Base-by-base conservation (phyloP, 2,797 vertebrate species). In the Hoplostethus mediterraneus region DNA sequence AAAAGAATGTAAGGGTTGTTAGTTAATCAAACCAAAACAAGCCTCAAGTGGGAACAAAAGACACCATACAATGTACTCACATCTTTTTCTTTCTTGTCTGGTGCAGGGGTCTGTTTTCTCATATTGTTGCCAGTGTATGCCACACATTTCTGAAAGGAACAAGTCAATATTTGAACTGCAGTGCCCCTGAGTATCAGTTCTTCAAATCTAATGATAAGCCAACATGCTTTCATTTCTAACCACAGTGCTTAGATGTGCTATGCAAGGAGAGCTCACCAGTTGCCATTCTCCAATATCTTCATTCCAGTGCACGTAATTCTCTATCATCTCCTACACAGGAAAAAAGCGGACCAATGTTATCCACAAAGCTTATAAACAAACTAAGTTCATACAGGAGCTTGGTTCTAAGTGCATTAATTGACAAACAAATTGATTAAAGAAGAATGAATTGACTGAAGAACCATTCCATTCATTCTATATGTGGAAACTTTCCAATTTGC, bases 251-350 rank as follows among this genome's bases (percentile, higher is more conserved):
- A 47, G 28, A 49, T 16, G 4, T 10, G 21, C 40, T 30, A 28
- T 53, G 30, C 5, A 53, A 31, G 44, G 33, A 66, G 33, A 67
- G 67, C 96, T 94, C 89, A 99, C 98, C 94, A 99, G 89, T 85
- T 99, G 98, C 98, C 98, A 99, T 64, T 99, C 98, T 71, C 98
- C 98, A 70, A 99, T 99, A 87, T 99, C 98, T 90, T 99, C 98
- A n/a, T 99, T 99, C 98, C 98, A 99, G 83, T 99, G 97, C 52
- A 99, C 98, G 0, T 99, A 99, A 83, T 99, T 98, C 87, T 99
- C 98, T 73, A 99, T 99, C 98, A 99, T 99, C 89, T 98, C 97
- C 98, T 99, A 84, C 47, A 73, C 56, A 92, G 47, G 44, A 86
- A 71, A 40, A 87, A 33, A 71, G 2, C 10, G 63, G 1, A 57